Base-by-base conservation (phyloP, 1,140 invertebrate genomes). In the Pseudomyrmex flavicornis region DNA sequence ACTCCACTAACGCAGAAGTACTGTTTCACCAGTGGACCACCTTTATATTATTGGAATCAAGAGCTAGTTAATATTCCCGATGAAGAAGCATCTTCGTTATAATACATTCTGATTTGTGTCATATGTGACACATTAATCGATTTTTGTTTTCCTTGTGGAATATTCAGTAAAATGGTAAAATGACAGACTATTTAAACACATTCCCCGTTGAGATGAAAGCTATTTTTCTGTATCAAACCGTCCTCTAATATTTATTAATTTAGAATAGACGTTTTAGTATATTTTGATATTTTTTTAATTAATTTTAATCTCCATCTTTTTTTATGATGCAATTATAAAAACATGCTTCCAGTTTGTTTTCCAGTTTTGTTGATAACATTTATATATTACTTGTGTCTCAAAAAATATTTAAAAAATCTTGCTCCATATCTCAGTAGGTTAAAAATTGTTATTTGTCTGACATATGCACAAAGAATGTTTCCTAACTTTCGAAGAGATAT, bases 21-120 rank as follows among this genome's bases (percentile, higher is more conserved):
- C 91, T 99, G 98, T 92, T 98, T 98, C 91, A 97, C 96, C 50
- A 90, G 91, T 62, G 98, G 98, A 17, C 97, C 98, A 15, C 98
- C 98, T 0, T 92, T 93, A 82, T 99, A 97, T 91, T 97, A 96
- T 90, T 99, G 98, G 98, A 92, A 93, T 26, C 90, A 94, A 22
- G 94, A 95, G 46, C 95, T 99, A 26, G 96, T 96, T 79, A 97
- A 97, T 91, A 98, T 99, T 90, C 98, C 98, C 2, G 95, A 98
- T 77, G 90, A 93, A 66, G 96, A 97, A 84, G 97, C 97, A 9
- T 95, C 94, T 5, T 91, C 87, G 8, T 87, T 92, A 44, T 91
- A 93, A 88, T 65, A 35, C 35, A 7, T 52, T 56, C 35, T 1
- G 17, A 56, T 13, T 5, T 9, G 17, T 44, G 3, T 17, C 12